Conservation (phyloP, 1,140 invertebrate species). For the Drosophila bifasciata region DNA sequence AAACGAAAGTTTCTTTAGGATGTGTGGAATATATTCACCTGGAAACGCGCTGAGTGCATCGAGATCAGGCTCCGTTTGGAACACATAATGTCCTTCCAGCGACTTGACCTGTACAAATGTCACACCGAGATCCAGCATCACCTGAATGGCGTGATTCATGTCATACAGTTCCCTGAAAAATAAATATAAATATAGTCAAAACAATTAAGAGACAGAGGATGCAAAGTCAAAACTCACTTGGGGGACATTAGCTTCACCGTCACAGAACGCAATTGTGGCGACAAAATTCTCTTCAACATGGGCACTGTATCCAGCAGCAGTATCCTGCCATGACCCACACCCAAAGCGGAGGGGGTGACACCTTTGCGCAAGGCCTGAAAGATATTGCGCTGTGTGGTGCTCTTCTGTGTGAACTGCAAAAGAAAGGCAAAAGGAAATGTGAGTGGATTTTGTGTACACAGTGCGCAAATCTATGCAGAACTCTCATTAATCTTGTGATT, state of each 20-base stretch:
- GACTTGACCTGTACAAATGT: conserved; percentile 92
- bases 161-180: conserved; percentile 89
- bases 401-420: conserved; percentile 86
- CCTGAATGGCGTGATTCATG: conserved; percentile 89
- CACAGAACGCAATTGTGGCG: conserved; percentile 91
- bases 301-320: conserved; percentile 91
- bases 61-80: conserved; percentile 92
- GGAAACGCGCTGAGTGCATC: conserved; percentile 75
- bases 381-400: conserved; percentile 86
- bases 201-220: neutral
- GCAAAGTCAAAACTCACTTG: conserved; percentile 45
- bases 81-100: conserved; percentile 91
- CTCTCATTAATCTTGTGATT: conserved; percentile 83
- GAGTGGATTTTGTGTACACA: conserved; percentile 47
- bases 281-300: conserved; percentile 89
- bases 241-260: conserved; percentile 84
- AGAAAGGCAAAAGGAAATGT: conserved; percentile 6
- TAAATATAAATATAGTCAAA: neutral
- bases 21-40: conserved; percentile 32
- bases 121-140: conserved; percentile 95
- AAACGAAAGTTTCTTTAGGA: neutral
- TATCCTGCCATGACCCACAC: conserved; percentile 85
- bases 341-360: conserved; percentile 86
- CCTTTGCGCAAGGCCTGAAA: conserved; percentile 87
- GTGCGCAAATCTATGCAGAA: conserved; percentile 68